Conservation (phyloP, 1,140 invertebrate genomes). For the Ceratina australensis region DNA sequence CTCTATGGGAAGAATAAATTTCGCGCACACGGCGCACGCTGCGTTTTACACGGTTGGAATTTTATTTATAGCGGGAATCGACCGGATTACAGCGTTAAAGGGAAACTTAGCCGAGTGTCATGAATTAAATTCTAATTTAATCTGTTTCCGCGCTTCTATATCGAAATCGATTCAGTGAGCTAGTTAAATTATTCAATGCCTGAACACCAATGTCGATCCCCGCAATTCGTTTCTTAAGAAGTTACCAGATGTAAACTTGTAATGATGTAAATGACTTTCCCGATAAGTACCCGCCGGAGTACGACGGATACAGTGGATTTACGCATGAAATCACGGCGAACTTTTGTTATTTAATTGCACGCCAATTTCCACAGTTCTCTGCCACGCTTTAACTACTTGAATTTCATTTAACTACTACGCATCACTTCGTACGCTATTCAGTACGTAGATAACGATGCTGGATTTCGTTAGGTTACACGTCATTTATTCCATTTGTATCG, state of each 20-base stretch:
- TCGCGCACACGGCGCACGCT: neutral
- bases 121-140: neutral
- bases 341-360: conserved; percentile 34
- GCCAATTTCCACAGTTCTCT: conserved; percentile 14
- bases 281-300: too few relatives aligned
- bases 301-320: neutral
- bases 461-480: neutral
- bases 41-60: too few relatives aligned
- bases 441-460: neutral
- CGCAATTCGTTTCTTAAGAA: neutral
- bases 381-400: neutral
- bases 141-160: neutral
- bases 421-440: neutral
- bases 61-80: neutral
- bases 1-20: neutral
- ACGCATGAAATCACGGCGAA: neutral
- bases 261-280: too few relatives aligned
- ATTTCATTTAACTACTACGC: conserved; percentile 14
- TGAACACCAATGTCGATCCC: neutral
- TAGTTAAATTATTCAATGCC: neutral
- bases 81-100: neutral
- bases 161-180: neutral
- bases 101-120: neutral
- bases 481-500: neutral
- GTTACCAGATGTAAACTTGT: too few relatives aligned